These are phyloP conservation scores for Tipula vernalis DNA, from an alignment of 2,888 invertebrate genomes.

Conservation along the genomic window DNA sequence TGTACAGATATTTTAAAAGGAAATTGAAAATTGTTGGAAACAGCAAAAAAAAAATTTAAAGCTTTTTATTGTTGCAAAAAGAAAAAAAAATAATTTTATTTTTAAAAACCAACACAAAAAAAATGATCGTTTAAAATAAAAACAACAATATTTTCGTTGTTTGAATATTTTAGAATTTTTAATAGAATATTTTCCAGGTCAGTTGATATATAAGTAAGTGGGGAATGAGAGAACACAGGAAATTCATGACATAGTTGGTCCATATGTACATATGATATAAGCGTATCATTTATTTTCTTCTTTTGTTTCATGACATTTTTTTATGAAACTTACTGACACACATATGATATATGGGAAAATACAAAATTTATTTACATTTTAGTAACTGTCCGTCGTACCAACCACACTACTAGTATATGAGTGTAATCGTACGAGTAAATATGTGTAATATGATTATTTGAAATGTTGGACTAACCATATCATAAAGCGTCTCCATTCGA, in stretches of 20 bases:
- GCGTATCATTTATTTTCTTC: background rate
- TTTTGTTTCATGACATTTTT: background rate
- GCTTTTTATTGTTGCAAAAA: background rate
- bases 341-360: background rate
- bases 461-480: too few species aligned
- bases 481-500: too few species aligned
- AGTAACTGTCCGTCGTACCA: too few species aligned
- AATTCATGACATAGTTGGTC: background rate
- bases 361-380: too few species aligned
- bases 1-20: background rate
- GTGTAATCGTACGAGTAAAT: too few species aligned
- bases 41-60: background rate
- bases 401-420: too few species aligned
- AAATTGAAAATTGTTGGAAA: background rate
- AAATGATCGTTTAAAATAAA: background rate
- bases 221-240: background rate
- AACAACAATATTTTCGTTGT: background rate
- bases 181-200: background rate
- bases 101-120: background rate
- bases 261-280: background rate
- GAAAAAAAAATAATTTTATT: background rate
- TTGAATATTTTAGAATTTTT: background rate
- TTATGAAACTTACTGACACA: background rate
- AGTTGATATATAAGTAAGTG: background rate
- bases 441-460: too few species aligned